Evolutionary conservation across 2,797 vertebrate genomes (phyloP), one percentile per base, ranked within the genome.

Genomic region (Steatocranus sp.): DNA sequence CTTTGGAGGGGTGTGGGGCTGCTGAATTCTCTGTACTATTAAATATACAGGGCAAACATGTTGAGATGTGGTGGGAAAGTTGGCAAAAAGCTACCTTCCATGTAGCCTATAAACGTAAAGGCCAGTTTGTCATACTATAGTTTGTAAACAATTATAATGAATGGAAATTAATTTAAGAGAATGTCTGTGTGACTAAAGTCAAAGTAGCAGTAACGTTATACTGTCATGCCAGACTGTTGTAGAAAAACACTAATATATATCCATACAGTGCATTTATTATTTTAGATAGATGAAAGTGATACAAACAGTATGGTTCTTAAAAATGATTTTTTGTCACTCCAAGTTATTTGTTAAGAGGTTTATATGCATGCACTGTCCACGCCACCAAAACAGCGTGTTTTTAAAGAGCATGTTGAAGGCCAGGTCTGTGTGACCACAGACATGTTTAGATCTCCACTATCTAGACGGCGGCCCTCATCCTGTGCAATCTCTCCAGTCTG

Each of bases 381-480:
- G 1, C 34, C 34, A 66, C 38, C 7, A 23, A 2, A 66, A 66
- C 20, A 41, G 17, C 51, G 41, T 20, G 5, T 78, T 77, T 43
- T 48, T 14, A 12, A 79, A 76, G 53, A 86, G 81, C 66, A 12
- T 2, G 61, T 43, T 85, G 92, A 94, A 93, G 92, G 92, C 87
- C 85, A 77, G 83, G 89, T 83, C 85, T 86, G 76, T 75, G 80
- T 88, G 89, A 92, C 86, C 92, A 83, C 83, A 91, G 88, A 86
- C 87, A 43, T 91, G 89, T 92, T 93, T 88, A 83, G 76, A 90
- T 91, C 86, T 63, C 77, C 78, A 7, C 53, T 88, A 86, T 92
- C 90, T 87, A 58, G 75, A 82, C 20, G 14, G 82, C 25, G 82
- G 78, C 91, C 80, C 89, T 88, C 81, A 61, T 91, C 81, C 75